Conservation (phyloP, 2,888 invertebrate genomes). For the Synergus laeviventris region DNA sequence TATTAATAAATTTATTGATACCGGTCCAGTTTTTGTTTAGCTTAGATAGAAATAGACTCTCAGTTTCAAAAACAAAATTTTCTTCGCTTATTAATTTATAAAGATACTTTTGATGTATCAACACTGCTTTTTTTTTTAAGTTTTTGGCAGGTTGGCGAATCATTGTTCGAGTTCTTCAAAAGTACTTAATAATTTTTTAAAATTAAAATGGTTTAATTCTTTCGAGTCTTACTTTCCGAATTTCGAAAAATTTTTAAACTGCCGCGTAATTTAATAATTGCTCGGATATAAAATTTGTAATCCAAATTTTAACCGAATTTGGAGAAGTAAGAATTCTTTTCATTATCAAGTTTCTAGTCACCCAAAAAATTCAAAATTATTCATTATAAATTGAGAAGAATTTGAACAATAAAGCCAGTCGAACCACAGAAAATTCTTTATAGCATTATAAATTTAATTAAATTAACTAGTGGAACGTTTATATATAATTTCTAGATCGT, state of each 20-base stretch:
- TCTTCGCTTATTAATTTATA: slow-evolving; percentile 23
- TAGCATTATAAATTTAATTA: slow-evolving; percentile 3
- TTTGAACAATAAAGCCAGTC: slow-evolving; percentile 15
- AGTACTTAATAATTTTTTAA: not conserved
- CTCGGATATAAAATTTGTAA: not conserved
- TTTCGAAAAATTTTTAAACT: not conserved
- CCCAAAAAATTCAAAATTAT: not conserved
- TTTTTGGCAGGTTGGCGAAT: not conserved
- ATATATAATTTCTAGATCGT: not conserved
- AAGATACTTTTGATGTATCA: not conserved
- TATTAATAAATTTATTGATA: slow-evolving; percentile 26
- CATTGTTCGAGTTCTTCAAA: slow-evolving; percentile 18
- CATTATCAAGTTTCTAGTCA: slow-evolving; percentile 28
- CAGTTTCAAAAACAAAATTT: slow-evolving; percentile 12
- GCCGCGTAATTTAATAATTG: not conserved
- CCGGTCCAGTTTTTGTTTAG: slow-evolving; percentile 33
- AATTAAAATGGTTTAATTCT: not conserved
- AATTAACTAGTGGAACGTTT: not conserved
- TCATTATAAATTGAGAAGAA: not conserved
- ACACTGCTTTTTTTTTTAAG: slow-evolving; percentile 1
- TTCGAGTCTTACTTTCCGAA: not conserved
- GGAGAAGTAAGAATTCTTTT: not conserved
- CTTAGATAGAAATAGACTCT: slow-evolving; percentile 30
- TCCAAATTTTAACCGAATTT: not conserved
- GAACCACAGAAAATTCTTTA: slow-evolving; percentile 20